Evolutionary conservation across 2,888 invertebrate genomes (phyloP).

Genomic region (Calliphora vomitoria): DNA sequence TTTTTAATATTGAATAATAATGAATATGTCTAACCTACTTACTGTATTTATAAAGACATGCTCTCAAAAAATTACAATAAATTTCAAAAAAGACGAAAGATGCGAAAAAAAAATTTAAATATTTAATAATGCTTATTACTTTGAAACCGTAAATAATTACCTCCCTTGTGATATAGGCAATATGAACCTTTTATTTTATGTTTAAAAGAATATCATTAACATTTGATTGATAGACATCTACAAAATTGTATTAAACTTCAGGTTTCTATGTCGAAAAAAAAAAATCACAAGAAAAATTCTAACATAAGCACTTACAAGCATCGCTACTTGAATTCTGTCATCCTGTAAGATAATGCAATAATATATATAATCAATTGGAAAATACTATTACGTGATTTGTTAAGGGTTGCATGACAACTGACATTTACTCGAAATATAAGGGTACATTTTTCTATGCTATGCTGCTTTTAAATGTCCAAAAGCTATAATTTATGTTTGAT

Average conservation of each 20-base stretch:
- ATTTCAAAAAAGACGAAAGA: too few relatives aligned
- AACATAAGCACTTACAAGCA: not conserved
- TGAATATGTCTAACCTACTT: too few relatives aligned
- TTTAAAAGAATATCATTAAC: not conserved
- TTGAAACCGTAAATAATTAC: too few relatives aligned
- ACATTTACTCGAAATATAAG: conserved; percentile 11
- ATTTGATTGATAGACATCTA: conserved; percentile 33
- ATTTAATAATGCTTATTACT: too few relatives aligned
- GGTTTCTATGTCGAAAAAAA: not conserved
- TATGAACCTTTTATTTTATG: not conserved
- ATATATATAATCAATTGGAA: conserved; percentile 36
- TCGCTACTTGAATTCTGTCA: not conserved
- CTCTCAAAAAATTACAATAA: too few relatives aligned
- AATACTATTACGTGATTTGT: conserved; percentile 31
- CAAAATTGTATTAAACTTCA: conserved; percentile 25
- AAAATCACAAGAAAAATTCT: not conserved
- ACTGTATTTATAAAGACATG: too few relatives aligned
- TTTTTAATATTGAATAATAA: too few relatives aligned
- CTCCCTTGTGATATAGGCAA: not conserved
- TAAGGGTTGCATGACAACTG: not conserved
- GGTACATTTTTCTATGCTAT: not conserved
- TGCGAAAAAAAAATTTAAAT: too few relatives aligned
- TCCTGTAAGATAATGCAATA: conserved; percentile 14
- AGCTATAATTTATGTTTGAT: conserved; percentile 51
- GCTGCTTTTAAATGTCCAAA: not conserved